Conservation (phyloP, 2,888 invertebrate species). For the Dichetophora obliterata region DNA sequence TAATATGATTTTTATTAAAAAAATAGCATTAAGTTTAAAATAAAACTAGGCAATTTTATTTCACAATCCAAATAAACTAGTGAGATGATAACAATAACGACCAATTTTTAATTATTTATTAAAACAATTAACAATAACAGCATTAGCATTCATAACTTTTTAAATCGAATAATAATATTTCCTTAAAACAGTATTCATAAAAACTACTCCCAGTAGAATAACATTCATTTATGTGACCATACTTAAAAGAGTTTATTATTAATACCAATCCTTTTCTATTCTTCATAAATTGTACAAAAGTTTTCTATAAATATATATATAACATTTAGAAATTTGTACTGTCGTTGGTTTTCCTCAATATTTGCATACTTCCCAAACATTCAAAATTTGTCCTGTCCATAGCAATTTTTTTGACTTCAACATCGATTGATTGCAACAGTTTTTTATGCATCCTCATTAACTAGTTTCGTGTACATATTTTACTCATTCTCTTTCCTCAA, state of each 20-base stretch:
- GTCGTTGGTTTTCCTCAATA: not conserved
- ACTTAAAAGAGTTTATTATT: not conserved
- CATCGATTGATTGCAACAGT: constrained; percentile 14
- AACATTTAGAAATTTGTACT: too few relatives aligned
- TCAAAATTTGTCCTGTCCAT: constrained; percentile 12
- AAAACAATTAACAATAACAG: too few relatives aligned
- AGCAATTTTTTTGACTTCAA: constrained; percentile 9
- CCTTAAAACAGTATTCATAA: not conserved
- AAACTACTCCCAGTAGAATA: not conserved
- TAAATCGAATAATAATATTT: not conserved
- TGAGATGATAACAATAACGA: too few relatives aligned
- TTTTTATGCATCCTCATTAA: constrained; percentile 22
- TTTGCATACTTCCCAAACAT: constrained; percentile 14
- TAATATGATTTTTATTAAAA: too few relatives aligned
- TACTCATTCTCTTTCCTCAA: not conserved
- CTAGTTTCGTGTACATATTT: constrained; percentile 3
- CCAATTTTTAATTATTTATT: too few relatives aligned
- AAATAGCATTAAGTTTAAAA: too few relatives aligned
- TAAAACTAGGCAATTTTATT: too few relatives aligned
- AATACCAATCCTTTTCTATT: not conserved
- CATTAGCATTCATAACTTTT: not conserved
- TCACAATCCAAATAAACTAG: too few relatives aligned
- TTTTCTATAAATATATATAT: too few relatives aligned
- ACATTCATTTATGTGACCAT: not conserved
- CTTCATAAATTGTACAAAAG: too few relatives aligned